Percentiles rank a stretch among this genome's conserved stretches.
These are phyloP conservation scores for Vollenhovia emeryi DNA, from an alignment of 1,140 invertebrate species.

Conservation along the genomic window DNA sequence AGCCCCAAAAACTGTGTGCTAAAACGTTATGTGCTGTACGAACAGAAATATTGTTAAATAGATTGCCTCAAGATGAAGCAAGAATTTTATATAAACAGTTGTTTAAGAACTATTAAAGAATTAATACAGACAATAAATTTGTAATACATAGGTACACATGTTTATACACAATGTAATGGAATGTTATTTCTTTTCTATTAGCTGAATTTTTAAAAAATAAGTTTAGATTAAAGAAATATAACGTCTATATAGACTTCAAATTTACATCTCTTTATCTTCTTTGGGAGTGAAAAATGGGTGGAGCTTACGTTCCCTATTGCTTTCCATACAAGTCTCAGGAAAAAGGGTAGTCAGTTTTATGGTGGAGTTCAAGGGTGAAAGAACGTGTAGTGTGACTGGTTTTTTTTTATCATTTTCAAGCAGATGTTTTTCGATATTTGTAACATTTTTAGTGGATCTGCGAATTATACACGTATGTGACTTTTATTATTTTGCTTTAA, in stretches of 20 bases:
- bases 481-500: background rate
- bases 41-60: background rate
- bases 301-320: slow-evolving; percentile 79
- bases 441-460: background rate
- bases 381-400: slow-evolving; percentile 43
- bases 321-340: slow-evolving; percentile 74
- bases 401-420: slow-evolving; percentile 35
- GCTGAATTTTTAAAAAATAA: too few species aligned
- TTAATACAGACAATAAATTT: background rate
- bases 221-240: background rate
- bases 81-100: slow-evolving; percentile 14
- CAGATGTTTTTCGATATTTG: slow-evolving; percentile 7
- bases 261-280: background rate
- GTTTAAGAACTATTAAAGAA: background rate
- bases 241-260: background rate
- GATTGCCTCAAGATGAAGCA: background rate
- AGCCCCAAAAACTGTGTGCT: background rate
- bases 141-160: background rate
- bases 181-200: background rate
- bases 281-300: slow-evolving; percentile 73
- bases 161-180: background rate
- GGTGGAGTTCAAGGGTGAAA: slow-evolving; percentile 66
- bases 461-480: background rate
- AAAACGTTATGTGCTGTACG: background rate
- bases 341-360: slow-evolving; percentile 77